Percentiles rank a stretch among this genome's conserved stretches.
These are phyloP conservation scores for Drosophila affinis DNA, from an alignment of 2,888 invertebrate species.

Conservation along the genomic window DNA sequence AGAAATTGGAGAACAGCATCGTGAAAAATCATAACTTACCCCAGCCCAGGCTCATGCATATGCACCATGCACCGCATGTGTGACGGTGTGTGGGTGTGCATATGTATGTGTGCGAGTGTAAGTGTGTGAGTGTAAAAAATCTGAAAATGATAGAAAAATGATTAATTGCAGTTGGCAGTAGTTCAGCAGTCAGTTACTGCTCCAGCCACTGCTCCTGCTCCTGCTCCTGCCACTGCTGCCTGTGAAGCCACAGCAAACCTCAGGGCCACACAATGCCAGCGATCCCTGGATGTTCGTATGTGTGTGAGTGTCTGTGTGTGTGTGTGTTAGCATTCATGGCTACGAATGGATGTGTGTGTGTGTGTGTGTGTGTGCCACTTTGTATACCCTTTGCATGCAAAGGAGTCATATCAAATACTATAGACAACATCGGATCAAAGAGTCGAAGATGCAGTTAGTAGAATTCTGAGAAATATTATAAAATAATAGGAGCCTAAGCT, in stretches of 20 bases:
- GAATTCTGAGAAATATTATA: no score
- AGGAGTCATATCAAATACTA: background rate
- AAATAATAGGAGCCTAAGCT: background rate
- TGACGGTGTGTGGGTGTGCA: constrained; percentile 1
- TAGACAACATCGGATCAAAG: background rate
- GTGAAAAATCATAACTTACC: constrained; percentile 61
- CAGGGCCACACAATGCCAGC: constrained; percentile 37
- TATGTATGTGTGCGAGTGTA: constrained; percentile 12
- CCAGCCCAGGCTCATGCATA: constrained; percentile 35
- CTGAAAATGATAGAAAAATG: constrained; percentile 82
- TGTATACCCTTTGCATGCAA: background rate
- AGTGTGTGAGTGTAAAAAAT: constrained; percentile 68
- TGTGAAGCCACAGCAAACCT: constrained; percentile 40
- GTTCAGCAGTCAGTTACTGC: constrained; percentile 75
- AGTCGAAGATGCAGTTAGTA: background rate
- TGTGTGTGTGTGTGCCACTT: constrained; percentile 13
- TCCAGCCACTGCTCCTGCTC: constrained; percentile 39
- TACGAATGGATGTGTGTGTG: constrained; percentile 26
- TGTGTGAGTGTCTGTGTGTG: constrained; percentile 18
- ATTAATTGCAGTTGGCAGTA: constrained; percentile 81
- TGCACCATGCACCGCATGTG: constrained; percentile 3
- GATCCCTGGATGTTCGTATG: constrained; percentile 10
- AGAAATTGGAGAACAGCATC: constrained; percentile 34
- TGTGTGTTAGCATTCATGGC: constrained; percentile 41
- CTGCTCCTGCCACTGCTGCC: constrained; percentile 50